Percentiles rank a stretch among this genome's conserved stretches.
phyloP scores from a whole-genome alignment of 1,140 invertebrate genomes.

The Drosophila serrata region DNA sequence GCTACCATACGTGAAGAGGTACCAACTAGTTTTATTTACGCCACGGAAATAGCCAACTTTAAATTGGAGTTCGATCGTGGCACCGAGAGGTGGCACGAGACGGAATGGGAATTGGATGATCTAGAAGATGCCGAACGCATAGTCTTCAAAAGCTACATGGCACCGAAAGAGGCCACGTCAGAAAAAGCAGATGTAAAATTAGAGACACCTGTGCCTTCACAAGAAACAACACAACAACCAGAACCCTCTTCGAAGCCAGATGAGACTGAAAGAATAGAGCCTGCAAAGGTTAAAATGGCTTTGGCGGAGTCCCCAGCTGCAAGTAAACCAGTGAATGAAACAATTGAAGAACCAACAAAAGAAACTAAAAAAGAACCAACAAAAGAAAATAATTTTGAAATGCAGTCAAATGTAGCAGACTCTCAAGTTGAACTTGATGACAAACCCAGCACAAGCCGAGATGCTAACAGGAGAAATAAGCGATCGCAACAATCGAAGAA shows the following conservation, averaged over 20 bases:
- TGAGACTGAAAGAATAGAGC: constrained; percentile 9
- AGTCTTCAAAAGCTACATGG: constrained; percentile 65
- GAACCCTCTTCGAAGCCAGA: background rate
- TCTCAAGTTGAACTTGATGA: constrained; percentile 29
- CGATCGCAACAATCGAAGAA: constrained; percentile 51
- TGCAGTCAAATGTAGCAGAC: background rate
- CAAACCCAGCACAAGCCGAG: constrained; percentile 53
- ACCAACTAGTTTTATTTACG: constrained; percentile 66
- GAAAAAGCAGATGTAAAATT: background rate
- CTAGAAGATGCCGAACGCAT: constrained; percentile 52
- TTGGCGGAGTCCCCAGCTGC: background rate
- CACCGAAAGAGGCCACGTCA: constrained; percentile 34
- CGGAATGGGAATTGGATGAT: constrained; percentile 56
- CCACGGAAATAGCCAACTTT: constrained; percentile 77
- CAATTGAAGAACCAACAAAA: background rate
- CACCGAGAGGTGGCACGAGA: constrained; percentile 55
- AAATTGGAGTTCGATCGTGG: constrained; percentile 71
- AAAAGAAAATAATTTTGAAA: background rate
- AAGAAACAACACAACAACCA: background rate
- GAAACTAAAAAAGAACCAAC: background rate
- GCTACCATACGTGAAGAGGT: constrained; percentile 67
- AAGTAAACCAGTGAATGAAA: background rate
- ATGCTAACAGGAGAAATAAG: constrained; percentile 39
- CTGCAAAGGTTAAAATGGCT: background rate
- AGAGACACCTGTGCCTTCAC: too few relatives aligned